phyloP scores from a whole-genome alignment of 2,888 invertebrate genomes.

The Eutolmus rufibarbis region DNA sequence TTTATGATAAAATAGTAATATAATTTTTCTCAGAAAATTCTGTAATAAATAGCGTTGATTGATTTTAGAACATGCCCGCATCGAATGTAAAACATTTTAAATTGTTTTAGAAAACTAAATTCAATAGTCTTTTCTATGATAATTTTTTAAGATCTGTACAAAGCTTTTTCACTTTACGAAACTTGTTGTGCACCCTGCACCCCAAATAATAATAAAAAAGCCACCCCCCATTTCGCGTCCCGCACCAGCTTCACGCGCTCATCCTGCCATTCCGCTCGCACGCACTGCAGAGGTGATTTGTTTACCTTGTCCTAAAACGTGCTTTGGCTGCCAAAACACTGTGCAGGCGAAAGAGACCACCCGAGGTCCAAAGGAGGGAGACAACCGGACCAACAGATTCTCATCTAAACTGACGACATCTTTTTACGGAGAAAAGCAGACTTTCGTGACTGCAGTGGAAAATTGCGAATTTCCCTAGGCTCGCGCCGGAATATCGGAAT shows the following conservation, averaged over 20 bases:
- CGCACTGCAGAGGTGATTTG: not conserved
- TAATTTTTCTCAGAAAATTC: no score
- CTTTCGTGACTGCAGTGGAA: not conserved
- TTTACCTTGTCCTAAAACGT: constrained; percentile 17
- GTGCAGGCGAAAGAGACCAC: not conserved
- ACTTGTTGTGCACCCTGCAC: not conserved
- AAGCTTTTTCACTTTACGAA: not conserved
- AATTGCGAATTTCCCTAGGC: not conserved
- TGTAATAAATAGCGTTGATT: not conserved
- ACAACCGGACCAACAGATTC: not conserved
- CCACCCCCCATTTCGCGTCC: not conserved
- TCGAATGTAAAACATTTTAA: not conserved
- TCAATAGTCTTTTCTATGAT: not conserved
- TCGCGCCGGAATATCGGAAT: not conserved
- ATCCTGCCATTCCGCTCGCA: not conserved
- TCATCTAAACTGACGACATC: not conserved
- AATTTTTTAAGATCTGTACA: not conserved
- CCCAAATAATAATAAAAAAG: not conserved
- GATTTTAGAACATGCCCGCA: not conserved
- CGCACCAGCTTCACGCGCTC: not conserved
- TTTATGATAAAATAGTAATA: no score
- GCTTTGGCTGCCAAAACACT: not conserved
- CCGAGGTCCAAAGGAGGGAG: not conserved
- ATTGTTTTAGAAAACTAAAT: not conserved
- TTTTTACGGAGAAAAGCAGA: constrained; percentile 19